Conservation (phyloP, 2,113 vertebrate species). For the Paralichthys olivaceus region DNA sequence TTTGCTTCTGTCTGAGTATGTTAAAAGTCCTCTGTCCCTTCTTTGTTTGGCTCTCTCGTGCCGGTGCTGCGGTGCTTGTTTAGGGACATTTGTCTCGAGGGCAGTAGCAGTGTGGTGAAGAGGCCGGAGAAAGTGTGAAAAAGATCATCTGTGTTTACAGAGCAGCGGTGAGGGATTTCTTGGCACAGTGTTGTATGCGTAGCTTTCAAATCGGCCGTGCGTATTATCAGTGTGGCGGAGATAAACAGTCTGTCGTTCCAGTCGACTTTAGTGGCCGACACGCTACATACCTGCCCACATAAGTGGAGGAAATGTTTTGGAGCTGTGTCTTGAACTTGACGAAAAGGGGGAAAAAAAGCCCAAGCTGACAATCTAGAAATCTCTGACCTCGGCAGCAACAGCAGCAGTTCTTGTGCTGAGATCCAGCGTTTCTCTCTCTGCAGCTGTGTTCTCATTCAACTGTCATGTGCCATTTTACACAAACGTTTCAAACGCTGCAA, state of each 20-base stretch:
- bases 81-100: constrained; percentile 51
- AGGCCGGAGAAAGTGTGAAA: constrained; percentile 40
- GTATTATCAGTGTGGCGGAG: constrained; percentile 16
- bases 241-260: constrained; percentile 8
- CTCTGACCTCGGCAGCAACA: constrained; percentile 17
- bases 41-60: constrained; percentile 11
- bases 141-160: constrained; percentile 59
- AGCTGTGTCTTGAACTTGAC: background rate
- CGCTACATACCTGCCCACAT: constrained; percentile 7
- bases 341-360: background rate
- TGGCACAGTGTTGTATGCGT: constrained; percentile 8
- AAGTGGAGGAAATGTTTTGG: constrained; percentile 26
- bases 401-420: constrained; percentile 5
- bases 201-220: constrained; percentile 38
- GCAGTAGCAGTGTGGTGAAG: constrained; percentile 28
- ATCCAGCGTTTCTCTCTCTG: constrained; percentile 33
- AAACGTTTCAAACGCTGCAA: constrained; percentile 46
- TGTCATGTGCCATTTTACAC: constrained; percentile 66
- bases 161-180: constrained; percentile 36
- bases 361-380: constrained; percentile 6
- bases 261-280: constrained; percentile 1
- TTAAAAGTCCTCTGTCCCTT: background rate
- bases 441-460: constrained; percentile 50
- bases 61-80: constrained; percentile 32
- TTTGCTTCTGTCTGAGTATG: background rate